Percentiles rank a stretch among this genome's conserved stretches.
Conservation (phyloP, 2,888 invertebrate species). For the Tolmerus cingulatus region DNA sequence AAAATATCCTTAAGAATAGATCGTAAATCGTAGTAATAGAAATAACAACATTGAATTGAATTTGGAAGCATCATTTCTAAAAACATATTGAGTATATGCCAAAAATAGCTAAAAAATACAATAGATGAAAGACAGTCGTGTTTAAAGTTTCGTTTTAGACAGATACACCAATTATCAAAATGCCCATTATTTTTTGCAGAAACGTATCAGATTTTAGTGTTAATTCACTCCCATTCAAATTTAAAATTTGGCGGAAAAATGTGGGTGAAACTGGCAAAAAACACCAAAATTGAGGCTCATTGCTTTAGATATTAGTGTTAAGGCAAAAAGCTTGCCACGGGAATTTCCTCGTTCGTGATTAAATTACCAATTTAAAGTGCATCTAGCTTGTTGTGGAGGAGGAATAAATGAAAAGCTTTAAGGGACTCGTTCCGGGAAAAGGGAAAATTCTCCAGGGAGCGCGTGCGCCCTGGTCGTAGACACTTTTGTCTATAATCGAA, state of each 20-base stretch:
- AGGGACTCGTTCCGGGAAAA: background rate
- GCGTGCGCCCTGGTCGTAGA: background rate
- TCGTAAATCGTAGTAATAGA: too few relatives aligned
- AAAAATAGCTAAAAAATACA: too few relatives aligned
- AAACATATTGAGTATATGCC: too few relatives aligned
- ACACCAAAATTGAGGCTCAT: background rate
- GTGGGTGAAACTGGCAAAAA: background rate
- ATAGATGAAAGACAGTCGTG: too few relatives aligned
- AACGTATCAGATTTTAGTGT: background rate
- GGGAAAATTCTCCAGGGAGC: background rate
- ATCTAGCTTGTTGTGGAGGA: background rate
- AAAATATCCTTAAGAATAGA: too few relatives aligned
- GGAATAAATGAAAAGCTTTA: background rate
- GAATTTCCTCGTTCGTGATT: background rate
- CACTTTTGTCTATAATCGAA: conserved; percentile 23
- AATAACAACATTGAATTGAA: too few relatives aligned
- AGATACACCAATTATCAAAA: background rate
- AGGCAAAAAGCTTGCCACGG: background rate
- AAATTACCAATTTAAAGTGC: conserved; percentile 1
- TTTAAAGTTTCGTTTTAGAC: too few relatives aligned
- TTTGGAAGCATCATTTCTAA: too few relatives aligned
- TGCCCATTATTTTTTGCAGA: background rate
- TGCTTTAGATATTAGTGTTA: background rate
- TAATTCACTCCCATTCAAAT: background rate
- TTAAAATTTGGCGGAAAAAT: background rate